Evolutionary conservation across 2,888 invertebrate genomes (phyloP).

Genomic region (Serripes groenlandicus): DNA sequence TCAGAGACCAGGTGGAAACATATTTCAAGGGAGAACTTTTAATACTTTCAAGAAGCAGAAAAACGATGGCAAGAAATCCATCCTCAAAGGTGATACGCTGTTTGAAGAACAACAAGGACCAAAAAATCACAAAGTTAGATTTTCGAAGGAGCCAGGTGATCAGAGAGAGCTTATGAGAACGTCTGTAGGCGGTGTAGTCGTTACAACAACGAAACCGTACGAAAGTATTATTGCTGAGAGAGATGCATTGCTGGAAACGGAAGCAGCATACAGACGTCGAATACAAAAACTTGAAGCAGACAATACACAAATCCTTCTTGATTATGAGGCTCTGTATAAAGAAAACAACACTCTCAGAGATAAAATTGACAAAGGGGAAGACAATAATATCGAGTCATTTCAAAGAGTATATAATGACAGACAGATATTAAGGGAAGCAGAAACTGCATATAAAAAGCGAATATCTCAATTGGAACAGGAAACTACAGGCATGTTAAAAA

Average conservation of each 20-base stretch:
- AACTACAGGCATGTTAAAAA: conserved; percentile 59
- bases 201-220: conserved; percentile 56
- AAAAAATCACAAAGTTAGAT: conserved; percentile 36
- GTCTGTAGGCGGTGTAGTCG: conserved; percentile 39
- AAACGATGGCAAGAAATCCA: conserved; percentile 8
- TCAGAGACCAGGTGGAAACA: conserved; percentile 54
- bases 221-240: conserved; percentile 59
- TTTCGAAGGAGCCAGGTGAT: conserved; percentile 30
- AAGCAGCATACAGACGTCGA: conserved; percentile 49
- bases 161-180: conserved; percentile 50
- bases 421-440: conserved; percentile 62
- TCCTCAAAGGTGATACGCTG: neutral
- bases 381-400: conserved; percentile 62
- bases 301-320: conserved; percentile 53
- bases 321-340: conserved; percentile 61
- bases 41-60: conserved; percentile 53
- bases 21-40: conserved; percentile 60
- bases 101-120: conserved; percentile 1
- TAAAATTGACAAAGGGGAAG: conserved; percentile 64
- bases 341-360: conserved; percentile 62
- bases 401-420: conserved; percentile 62
- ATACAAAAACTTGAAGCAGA: conserved; percentile 58
- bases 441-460: conserved; percentile 61
- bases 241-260: conserved; percentile 62
- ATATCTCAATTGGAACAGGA: conserved; percentile 61